Evolutionary conservation across 2,797 vertebrate genomes (phyloP).

Genomic region (Darevskia mixta): DNA sequence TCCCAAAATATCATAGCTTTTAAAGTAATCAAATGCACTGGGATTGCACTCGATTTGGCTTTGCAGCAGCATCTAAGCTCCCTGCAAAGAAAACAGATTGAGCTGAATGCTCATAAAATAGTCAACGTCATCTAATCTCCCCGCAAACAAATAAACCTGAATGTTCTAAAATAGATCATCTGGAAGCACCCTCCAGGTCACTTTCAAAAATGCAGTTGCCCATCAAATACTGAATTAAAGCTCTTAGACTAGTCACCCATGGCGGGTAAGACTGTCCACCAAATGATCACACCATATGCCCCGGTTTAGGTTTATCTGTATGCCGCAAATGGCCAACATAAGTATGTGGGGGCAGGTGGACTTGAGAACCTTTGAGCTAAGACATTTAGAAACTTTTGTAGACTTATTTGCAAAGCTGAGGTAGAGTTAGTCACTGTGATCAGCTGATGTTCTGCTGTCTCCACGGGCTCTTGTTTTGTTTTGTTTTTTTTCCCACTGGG

Average conservation of each 20-base stretch:
- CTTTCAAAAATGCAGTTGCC: neutral
- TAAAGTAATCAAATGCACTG: too few species aligned
- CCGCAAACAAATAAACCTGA: too few species aligned
- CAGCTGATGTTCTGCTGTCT: neutral
- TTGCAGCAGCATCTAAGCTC: too few species aligned
- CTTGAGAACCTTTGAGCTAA: neutral
- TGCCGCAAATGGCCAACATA: neutral
- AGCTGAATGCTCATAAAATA: too few species aligned
- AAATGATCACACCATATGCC: neutral
- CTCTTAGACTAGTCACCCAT: neutral
- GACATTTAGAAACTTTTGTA: neutral
- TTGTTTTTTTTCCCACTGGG: neutral
- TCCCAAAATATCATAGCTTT: too few species aligned
- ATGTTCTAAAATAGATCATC: too few species aligned
- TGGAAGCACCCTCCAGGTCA: neutral
- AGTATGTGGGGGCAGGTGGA: neutral
- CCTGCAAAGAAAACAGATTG: too few species aligned
- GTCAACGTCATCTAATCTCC: too few species aligned
- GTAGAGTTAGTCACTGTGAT: neutral
- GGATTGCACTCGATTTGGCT: too few species aligned
- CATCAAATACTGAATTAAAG: neutral
- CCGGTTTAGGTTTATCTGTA: neutral
- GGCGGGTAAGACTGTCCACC: too few species aligned
- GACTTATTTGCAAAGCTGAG: neutral
- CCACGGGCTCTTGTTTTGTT: neutral